Conservation (phyloP, 2,888 invertebrate genomes). For the Deilephila elpenor region DNA sequence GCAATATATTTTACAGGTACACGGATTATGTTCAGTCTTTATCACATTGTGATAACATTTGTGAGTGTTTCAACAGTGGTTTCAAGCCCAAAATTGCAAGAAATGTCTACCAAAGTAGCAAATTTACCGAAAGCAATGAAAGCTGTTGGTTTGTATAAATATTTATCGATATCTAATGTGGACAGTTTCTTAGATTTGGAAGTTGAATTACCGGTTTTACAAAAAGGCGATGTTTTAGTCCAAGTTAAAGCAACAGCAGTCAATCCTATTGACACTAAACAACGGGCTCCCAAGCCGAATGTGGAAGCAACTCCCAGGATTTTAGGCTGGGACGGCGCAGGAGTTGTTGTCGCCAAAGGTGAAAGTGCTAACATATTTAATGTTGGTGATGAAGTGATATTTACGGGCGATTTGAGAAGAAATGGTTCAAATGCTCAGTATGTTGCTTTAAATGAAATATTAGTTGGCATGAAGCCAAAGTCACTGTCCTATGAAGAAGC, state of each 20-base stretch:
- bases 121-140: slow-evolving; percentile 71
- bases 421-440: slow-evolving; percentile 75
- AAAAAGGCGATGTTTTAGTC: slow-evolving; percentile 65
- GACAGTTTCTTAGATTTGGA: slow-evolving; percentile 70
- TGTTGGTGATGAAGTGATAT: slow-evolving; percentile 74
- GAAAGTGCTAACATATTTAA: slow-evolving; percentile 56
- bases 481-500: slow-evolving; percentile 72
- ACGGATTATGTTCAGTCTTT: not conserved
- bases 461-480: slow-evolving; percentile 69
- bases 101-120: slow-evolving; percentile 41
- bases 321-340: slow-evolving; percentile 76
- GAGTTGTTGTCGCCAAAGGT: slow-evolving; percentile 67
- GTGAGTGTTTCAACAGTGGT: not conserved
- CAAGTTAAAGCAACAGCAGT: slow-evolving; percentile 74
- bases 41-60: slow-evolving; percentile 1
- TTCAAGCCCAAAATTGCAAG: slow-evolving; percentile 30
- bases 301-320: slow-evolving; percentile 64
- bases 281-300: slow-evolving; percentile 66
- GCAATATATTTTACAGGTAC: too few species aligned
- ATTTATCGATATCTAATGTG: slow-evolving; percentile 68
- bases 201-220: slow-evolving; percentile 61
- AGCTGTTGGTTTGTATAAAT: slow-evolving; percentile 75
- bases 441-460: slow-evolving; percentile 64
- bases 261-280: slow-evolving; percentile 75
- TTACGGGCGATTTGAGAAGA: slow-evolving; percentile 64